Evolutionary conservation across 35 echinoderm and acorn worm species (phyloP).

Genomic region (Chiridota heheva): DNA sequence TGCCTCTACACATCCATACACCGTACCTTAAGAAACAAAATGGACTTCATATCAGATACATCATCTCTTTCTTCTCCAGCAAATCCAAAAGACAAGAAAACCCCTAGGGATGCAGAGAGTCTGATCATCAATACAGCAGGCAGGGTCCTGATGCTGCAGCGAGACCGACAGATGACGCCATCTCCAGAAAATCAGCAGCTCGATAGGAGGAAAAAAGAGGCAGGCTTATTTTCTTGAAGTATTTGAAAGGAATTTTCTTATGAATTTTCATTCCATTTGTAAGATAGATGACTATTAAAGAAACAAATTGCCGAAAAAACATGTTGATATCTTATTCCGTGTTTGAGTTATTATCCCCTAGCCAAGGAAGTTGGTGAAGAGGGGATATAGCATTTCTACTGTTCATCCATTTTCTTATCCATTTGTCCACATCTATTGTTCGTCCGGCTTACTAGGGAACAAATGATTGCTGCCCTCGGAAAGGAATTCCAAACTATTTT

Average conservation of each 20-base stretch:
- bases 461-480: no score
- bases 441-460: no score
- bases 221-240: conserved; percentile 40
- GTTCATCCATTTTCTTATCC: no score
- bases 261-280: neutral
- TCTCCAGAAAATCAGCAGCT: conserved; percentile 36
- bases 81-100: conserved; percentile 48
- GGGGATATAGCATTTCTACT: no score
- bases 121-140: conserved; percentile 92
- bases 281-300: no score
- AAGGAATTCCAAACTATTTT: no score
- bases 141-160: conserved; percentile 85
- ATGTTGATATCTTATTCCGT: no score
- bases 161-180: conserved; percentile 59
- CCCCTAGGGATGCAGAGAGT: conserved; percentile 87
- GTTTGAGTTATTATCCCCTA: no score
- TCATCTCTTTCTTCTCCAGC: conserved; percentile 35
- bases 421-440: no score
- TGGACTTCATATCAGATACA: neutral
- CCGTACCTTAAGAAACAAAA: neutral
- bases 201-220: conserved; percentile 63
- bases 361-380: no score
- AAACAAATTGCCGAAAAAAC: no score
- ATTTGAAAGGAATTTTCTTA: neutral
- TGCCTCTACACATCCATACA: neutral